These are phyloP conservation scores for Epizoanthus stellaris DNA, from an alignment of 92 coral and sea anemone species.

Conservation along the genomic window DNA sequence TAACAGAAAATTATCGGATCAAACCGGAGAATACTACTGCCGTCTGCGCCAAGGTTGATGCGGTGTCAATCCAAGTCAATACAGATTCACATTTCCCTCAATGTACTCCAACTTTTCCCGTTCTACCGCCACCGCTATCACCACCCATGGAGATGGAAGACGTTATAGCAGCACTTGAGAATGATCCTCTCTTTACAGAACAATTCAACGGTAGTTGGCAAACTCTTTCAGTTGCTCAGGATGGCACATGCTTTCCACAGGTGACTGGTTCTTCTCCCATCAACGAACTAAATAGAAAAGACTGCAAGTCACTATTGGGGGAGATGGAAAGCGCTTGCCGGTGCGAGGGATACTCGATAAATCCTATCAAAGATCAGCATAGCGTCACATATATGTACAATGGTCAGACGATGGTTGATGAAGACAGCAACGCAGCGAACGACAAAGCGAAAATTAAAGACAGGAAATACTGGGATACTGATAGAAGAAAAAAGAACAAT, in stretches of 20 bases:
- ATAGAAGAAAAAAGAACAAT: too few species aligned
- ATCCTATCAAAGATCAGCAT: background rate
- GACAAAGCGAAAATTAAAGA: too few species aligned
- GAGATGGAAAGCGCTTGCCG: background rate
- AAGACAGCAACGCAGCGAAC: background rate
- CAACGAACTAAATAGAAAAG: background rate
- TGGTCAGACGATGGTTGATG: background rate
- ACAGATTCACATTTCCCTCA: too few species aligned
- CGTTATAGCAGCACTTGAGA: background rate
- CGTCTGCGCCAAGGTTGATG: too few species aligned
- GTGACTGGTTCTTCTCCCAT: background rate
- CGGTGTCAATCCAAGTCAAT: too few species aligned
- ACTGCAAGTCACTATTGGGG: background rate
- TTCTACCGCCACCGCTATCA: background rate
- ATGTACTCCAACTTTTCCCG: background rate
- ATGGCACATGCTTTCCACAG: too few species aligned
- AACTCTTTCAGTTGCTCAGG: too few species aligned
- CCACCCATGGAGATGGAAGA: slow-evolving; percentile 3
- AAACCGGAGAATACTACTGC: too few species aligned
- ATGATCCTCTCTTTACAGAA: background rate
- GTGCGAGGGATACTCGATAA: background rate
- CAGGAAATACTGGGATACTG: too few species aligned
- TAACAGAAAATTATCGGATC: too few species aligned
- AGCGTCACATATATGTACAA: background rate
- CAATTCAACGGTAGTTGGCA: background rate